phyloP scores from a whole-genome alignment of 2,888 invertebrate genomes.

The Lagria hirta region DNA sequence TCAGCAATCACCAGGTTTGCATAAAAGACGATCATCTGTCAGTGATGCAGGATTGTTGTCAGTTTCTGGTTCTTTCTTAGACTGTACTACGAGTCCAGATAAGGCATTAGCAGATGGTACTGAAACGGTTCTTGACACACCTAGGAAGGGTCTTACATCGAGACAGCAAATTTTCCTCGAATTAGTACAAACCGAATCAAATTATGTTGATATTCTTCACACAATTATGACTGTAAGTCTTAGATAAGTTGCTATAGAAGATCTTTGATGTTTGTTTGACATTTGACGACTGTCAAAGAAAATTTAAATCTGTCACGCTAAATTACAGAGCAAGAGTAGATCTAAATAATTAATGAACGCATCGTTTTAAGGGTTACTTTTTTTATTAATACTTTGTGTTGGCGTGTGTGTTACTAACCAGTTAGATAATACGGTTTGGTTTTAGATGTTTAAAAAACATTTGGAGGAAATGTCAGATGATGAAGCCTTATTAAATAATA shows the following conservation, averaged over 20 bases:
- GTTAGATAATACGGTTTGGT: constrained; percentile 30
- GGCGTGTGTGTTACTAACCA: constrained; percentile 17
- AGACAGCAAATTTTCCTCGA: constrained; percentile 87
- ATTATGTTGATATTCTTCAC: constrained; percentile 93
- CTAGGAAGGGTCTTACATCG: constrained; percentile 70
- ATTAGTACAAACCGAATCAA: constrained; percentile 93
- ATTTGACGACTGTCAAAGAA: no score
- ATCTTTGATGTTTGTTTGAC: no score
- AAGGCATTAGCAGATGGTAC: constrained; percentile 58
- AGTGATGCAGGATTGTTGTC: constrained; percentile 83
- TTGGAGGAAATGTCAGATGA: constrained; percentile 84
- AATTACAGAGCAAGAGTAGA: no score
- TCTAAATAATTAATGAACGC: no score
- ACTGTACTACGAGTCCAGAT: constrained; percentile 83
- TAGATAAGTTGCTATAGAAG: no score
- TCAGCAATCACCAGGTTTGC: constrained; percentile 60
- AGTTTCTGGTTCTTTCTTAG: constrained; percentile 85
- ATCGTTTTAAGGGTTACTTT: no score
- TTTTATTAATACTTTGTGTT: constrained; percentile 8
- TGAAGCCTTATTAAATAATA: constrained; percentile 80
- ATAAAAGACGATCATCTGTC: constrained; percentile 78
- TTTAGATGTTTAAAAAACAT: constrained; percentile 89
- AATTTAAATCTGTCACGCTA: no score
- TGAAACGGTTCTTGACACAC: constrained; percentile 58
- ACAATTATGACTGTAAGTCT: constrained; percentile 83